Conservation (phyloP, 2,113 vertebrate genomes). For the Hippocampus comes region DNA sequence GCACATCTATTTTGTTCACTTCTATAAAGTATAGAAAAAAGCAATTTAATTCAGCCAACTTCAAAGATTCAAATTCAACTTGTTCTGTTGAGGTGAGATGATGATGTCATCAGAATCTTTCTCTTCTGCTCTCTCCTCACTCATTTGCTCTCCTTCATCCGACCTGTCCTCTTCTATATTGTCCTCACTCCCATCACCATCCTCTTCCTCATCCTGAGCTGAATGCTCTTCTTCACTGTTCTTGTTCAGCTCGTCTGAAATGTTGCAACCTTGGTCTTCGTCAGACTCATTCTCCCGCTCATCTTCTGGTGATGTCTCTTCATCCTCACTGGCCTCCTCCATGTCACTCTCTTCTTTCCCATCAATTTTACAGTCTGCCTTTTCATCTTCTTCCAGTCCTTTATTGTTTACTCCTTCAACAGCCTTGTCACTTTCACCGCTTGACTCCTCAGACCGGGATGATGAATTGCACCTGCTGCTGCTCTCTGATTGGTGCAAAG, state of each 20-base stretch:
- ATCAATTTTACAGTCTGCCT: conserved; percentile 4
- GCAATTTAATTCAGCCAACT: not conserved
- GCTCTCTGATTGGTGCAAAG: conserved; percentile 13
- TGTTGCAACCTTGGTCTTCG: not conserved
- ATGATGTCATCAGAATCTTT: conserved; percentile 63
- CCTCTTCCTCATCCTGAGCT: conserved; percentile 15
- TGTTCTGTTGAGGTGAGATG: conserved; percentile 49
- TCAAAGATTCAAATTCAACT: conserved; percentile 24
- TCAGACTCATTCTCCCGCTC: conserved; percentile 21
- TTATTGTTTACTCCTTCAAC: not conserved
- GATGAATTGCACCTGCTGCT: conserved; percentile 13
- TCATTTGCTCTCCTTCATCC: conserved; percentile 22
- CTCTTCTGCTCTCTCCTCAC: conserved; percentile 23
- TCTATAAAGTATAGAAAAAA: not conserved
- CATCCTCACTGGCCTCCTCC: conserved; percentile 23
- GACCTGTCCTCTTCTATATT: not conserved
- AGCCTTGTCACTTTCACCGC: conserved; percentile 9
- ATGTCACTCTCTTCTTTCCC: conserved; percentile 2
- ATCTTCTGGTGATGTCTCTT: conserved; percentile 20
- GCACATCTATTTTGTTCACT: not conserved
- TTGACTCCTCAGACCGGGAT: conserved; percentile 19
- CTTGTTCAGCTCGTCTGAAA: conserved; percentile 2
- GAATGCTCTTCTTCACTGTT: conserved; percentile 15
- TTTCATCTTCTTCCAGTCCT: conserved; percentile 5
- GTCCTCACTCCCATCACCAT: conserved; percentile 12